phyloP scores from a whole-genome alignment of 2,797 vertebrate species.

The Margarornis squamiger region DNA sequence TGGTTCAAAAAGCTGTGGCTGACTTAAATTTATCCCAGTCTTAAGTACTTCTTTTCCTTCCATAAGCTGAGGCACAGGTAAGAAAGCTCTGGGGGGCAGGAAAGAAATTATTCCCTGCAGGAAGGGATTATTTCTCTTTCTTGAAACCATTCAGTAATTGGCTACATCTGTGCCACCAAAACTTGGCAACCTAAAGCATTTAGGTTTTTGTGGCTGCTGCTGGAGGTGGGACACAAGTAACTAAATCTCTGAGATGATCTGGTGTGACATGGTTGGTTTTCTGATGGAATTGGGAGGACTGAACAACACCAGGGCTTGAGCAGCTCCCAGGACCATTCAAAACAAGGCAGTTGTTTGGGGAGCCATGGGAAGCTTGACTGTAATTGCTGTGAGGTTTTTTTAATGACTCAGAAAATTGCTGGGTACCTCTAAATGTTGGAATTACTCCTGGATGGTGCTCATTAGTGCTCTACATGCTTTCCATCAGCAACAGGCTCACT shows the following conservation, averaged over 20 bases:
- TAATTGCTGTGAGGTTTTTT: slow-evolving; percentile 33
- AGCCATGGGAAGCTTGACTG: not conserved
- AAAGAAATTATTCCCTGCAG: not conserved
- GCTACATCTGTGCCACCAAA: slow-evolving; percentile 18
- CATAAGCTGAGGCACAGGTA: not conserved
- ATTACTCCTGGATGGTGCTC: slow-evolving; percentile 52
- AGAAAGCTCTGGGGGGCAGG: not conserved
- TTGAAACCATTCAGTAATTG: slow-evolving; percentile 17
- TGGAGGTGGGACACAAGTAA: not conserved
- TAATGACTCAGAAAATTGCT: slow-evolving; percentile 56
- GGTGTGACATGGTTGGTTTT: not conserved
- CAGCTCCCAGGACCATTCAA: not conserved
- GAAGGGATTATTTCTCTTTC: slow-evolving; percentile 13
- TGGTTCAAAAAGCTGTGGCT: not conserved
- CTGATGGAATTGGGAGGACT: not conserved
- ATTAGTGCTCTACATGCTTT: slow-evolving; percentile 52
- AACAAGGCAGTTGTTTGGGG: not conserved
- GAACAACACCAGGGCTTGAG: rapidly evolving
- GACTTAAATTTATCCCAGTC: not conserved
- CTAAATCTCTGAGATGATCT: not conserved
- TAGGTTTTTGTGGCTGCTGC: not conserved
- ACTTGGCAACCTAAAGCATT: not conserved
- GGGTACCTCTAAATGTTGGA: slow-evolving; percentile 23
- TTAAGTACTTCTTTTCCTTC: not conserved
- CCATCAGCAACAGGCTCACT: not conserved